These are phyloP conservation scores for Stramonita haemastoma DNA, from an alignment of 2,888 invertebrate genomes.

Conservation along the genomic window DNA sequence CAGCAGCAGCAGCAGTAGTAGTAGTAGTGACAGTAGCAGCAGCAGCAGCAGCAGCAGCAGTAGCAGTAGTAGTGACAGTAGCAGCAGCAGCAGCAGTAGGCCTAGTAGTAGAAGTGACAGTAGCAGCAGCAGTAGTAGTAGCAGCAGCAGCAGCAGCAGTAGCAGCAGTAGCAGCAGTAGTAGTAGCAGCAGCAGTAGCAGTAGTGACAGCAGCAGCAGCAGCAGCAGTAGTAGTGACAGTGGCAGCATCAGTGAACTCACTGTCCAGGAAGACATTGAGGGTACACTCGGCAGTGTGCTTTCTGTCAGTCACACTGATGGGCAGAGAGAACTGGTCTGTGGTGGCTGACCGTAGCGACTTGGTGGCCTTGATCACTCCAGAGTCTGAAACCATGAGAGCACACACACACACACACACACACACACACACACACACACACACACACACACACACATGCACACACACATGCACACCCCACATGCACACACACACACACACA, in stretches of 20 bases:
- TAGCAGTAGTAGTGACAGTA: too few species aligned
- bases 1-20: too few species aligned
- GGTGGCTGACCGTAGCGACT: not conserved
- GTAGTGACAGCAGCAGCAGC: too few species aligned
- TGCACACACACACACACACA: not conserved
- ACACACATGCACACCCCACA: not conserved
- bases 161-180: too few species aligned
- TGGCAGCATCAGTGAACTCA: not conserved
- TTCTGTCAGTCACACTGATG: not conserved
- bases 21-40: too few species aligned
- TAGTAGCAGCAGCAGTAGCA: too few species aligned
- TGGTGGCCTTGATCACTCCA: constrained; percentile 13
- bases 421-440: not conserved
- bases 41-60: too few species aligned
- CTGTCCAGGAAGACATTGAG: constrained; percentile 5
- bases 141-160: too few species aligned
- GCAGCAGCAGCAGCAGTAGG: too few species aligned
- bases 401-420: not conserved
- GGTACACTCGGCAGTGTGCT: constrained; percentile 23
- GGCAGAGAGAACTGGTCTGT: constrained; percentile 20
- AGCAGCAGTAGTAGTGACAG: too few species aligned
- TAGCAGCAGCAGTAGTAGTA: too few species aligned
- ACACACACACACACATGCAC: not conserved
- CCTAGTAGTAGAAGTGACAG: too few species aligned
- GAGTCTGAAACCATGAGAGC: constrained; percentile 20